A percentile compares a stretch with the other conserved stretches of the same genome.
These are phyloP conservation scores for Actias luna DNA, from an alignment of 2,888 invertebrate genomes.

Conservation along the genomic window DNA sequence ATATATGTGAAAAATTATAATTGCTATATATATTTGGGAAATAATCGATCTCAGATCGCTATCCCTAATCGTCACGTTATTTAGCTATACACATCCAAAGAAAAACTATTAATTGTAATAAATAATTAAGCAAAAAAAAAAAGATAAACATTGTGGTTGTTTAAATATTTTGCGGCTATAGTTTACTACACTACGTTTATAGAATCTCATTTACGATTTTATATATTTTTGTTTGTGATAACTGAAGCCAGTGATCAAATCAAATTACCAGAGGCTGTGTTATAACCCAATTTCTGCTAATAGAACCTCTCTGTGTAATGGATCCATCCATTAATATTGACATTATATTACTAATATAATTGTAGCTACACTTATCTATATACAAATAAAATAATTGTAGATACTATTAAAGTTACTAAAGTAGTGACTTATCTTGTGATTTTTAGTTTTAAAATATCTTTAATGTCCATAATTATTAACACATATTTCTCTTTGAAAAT, in stretches of 20 bases:
- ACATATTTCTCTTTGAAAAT: not conserved
- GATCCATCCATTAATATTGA: conserved; percentile 69
- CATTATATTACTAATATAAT: conserved; percentile 41
- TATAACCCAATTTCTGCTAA: conserved; percentile 56
- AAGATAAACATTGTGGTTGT: conserved; percentile 5
- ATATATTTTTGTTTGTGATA: conserved; percentile 51
- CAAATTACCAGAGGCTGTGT: conserved; percentile 56
- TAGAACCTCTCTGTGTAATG: conserved; percentile 52
- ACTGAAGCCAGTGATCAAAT: conserved; percentile 64
- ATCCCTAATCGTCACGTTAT: not conserved
- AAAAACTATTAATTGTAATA: conserved; percentile 34
- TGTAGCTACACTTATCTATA: conserved; percentile 35
- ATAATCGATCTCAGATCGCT: too few relatives aligned
- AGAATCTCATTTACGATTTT: conserved; percentile 37
- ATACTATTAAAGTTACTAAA: conserved; percentile 41
- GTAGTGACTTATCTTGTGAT: conserved; percentile 48
- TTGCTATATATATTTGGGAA: too few relatives aligned
- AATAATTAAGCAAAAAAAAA: conserved; percentile 25
- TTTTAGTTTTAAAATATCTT: conserved; percentile 34
- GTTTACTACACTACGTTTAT: conserved; percentile 6
- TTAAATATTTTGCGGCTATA: conserved; percentile 14
- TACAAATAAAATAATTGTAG: conserved; percentile 38
- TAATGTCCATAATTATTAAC: not conserved
- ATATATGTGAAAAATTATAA: too few relatives aligned
- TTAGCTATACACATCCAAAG: conserved; percentile 46